These are phyloP conservation scores for Syngnathus typhle DNA, from an alignment of 2,113 vertebrate genomes.

Conservation along the genomic window DNA sequence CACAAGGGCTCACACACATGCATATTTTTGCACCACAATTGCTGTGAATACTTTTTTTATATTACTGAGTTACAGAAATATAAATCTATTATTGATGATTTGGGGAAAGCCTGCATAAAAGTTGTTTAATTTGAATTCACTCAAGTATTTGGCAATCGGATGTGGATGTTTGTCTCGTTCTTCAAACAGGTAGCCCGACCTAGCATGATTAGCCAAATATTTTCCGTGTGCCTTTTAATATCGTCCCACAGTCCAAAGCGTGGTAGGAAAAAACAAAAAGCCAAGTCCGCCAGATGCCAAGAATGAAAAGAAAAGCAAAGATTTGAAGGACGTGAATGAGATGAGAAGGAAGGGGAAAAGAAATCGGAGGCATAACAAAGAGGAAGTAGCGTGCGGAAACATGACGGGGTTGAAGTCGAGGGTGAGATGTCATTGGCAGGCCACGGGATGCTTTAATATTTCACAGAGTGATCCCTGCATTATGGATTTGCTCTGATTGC, in stretches of 20 bases:
- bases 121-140: too few species aligned
- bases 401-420: conserved; percentile 53
- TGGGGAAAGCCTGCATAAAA: too few species aligned
- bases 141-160: too few species aligned
- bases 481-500: conserved; percentile 65
- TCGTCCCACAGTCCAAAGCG: background rate
- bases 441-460: conserved; percentile 69
- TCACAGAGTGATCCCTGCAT: conserved; percentile 63
- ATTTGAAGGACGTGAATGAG: conserved; percentile 22
- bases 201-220: conserved; percentile 4
- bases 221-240: background rate
- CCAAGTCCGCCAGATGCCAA: conserved; percentile 4
- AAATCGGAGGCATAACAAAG: conserved; percentile 21
- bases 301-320: conserved; percentile 9
- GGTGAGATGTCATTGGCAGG: conserved; percentile 64
- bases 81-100: too few species aligned
- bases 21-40: conserved; percentile 31
- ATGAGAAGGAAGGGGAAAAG: conserved; percentile 2
- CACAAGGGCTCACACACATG: background rate
- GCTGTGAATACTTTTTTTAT: background rate
- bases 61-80: too few species aligned
- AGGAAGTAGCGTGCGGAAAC: conserved; percentile 42
- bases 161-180: background rate
- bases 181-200: background rate
- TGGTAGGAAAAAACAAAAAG: background rate